Evolutionary conservation across 2,113 vertebrate genomes (phyloP).

Genomic region (Cryptomyrus ogoouensis): DNA sequence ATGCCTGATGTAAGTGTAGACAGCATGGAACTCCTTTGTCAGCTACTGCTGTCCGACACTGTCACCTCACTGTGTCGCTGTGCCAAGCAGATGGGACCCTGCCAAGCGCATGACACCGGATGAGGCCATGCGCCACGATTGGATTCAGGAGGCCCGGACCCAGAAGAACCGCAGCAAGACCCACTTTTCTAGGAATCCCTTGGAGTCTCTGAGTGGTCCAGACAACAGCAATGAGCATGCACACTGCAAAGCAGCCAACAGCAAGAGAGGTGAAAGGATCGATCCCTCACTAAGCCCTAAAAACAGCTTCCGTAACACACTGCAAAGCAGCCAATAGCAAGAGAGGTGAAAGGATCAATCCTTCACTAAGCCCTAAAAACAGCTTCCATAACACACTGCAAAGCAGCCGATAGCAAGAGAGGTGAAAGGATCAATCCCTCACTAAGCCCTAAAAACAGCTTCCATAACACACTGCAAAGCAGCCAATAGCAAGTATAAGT

Average conservation of each 20-base stretch:
- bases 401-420: not conserved
- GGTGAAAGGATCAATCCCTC: not conserved
- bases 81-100: constrained; percentile 77
- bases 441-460: not conserved
- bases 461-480: not conserved
- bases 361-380: not conserved
- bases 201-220: constrained; percentile 36
- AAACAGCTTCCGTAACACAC: constrained; percentile 8
- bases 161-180: constrained; percentile 56
- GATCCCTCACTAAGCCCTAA: not conserved
- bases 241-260: constrained; percentile 38
- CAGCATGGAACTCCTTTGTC: not conserved
- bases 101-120: constrained; percentile 80
- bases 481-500: not conserved
- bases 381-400: not conserved
- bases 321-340: constrained; percentile 41
- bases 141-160: constrained; percentile 75
- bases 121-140: constrained; percentile 76
- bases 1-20: constrained; percentile 70
- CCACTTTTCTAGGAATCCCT: constrained; percentile 50
- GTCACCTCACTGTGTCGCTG: not conserved
- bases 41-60: not conserved
- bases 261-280: constrained; percentile 43
- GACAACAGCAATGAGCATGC: constrained; percentile 52
- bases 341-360: constrained; percentile 32